A percentile compares a stretch with the other conserved stretches of the same genome.
These are phyloP conservation scores for Conus betulinus DNA, from an alignment of 1,140 invertebrate genomes.

Conservation along the genomic window DNA sequence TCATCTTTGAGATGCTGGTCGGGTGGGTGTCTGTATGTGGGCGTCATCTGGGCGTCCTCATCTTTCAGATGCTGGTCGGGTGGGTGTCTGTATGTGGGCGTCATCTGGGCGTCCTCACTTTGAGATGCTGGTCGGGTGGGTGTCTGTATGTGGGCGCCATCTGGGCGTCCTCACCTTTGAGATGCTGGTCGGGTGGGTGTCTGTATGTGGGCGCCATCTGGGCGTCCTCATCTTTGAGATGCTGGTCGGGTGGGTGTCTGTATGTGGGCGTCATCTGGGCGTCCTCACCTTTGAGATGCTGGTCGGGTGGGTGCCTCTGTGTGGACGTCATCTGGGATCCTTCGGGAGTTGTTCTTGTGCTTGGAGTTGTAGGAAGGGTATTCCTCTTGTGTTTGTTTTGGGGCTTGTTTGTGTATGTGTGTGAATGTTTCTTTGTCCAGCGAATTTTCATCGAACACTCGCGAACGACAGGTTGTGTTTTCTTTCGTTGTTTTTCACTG, in stretches of 20 bases:
- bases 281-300: constrained; percentile 86
- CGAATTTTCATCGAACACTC: too few relatives aligned
- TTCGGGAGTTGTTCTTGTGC: too few relatives aligned
- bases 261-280: too few relatives aligned
- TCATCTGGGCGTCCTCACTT: background rate
- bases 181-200: constrained; percentile 73
- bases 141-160: constrained; percentile 88
- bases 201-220: too few relatives aligned
- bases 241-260: background rate
- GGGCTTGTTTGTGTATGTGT: too few relatives aligned
- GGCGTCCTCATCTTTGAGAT: constrained; percentile 86
- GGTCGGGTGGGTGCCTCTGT: background rate
- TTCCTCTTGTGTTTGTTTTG: too few relatives aligned
- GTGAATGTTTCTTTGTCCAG: too few relatives aligned
- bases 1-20: constrained; percentile 92
- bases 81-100: background rate
- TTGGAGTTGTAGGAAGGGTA: too few relatives aligned
- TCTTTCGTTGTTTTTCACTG: too few relatives aligned
- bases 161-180: constrained; percentile 96
- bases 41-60: constrained; percentile 81
- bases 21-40: constrained; percentile 77
- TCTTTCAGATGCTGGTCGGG: constrained; percentile 83
- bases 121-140: too few relatives aligned
- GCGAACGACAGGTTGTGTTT: too few relatives aligned
- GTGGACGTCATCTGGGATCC: too few relatives aligned